phyloP scores from a whole-genome alignment of 2,797 vertebrate genomes.

The Neopelma chrysocephalum region DNA sequence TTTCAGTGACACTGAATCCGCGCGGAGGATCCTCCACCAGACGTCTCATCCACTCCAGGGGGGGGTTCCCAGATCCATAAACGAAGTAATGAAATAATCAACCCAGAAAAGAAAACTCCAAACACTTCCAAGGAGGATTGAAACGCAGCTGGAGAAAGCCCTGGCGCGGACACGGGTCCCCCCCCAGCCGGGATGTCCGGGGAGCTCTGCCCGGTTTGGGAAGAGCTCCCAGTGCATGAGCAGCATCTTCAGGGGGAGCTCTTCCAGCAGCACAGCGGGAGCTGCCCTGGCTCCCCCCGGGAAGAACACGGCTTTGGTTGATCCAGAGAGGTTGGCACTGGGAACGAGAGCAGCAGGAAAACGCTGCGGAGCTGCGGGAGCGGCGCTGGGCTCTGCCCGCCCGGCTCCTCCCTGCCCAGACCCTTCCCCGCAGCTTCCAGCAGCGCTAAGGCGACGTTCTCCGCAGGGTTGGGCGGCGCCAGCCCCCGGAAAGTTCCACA shows the following conservation, averaged over 20 bases:
- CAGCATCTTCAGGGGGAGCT: background rate
- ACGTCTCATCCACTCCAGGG: background rate
- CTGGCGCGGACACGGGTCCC: accelerated
- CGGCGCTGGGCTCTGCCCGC: background rate
- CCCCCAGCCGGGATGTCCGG: background rate
- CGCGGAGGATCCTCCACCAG: accelerated
- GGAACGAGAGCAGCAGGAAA: background rate
- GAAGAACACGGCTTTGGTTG: background rate
- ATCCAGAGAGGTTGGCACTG: background rate
- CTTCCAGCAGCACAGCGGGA: background rate
- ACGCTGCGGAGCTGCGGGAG: background rate
- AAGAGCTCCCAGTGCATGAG: background rate
- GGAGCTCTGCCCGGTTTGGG: background rate
- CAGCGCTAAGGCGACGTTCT: background rate
- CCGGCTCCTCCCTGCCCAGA: background rate
- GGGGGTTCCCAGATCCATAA: background rate
- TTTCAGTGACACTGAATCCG: accelerated
- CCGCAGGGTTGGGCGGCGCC: background rate
- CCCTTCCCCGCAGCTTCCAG: background rate
- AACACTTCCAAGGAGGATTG: background rate
- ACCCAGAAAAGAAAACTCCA: background rate
- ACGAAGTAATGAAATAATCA: background rate
- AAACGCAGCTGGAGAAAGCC: background rate
- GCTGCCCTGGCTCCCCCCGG: background rate
- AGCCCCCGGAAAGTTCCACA: background rate